These are phyloP conservation scores for Drymodes brunneopygia DNA, from an alignment of 2,113 vertebrate species.

Conservation along the genomic window DNA sequence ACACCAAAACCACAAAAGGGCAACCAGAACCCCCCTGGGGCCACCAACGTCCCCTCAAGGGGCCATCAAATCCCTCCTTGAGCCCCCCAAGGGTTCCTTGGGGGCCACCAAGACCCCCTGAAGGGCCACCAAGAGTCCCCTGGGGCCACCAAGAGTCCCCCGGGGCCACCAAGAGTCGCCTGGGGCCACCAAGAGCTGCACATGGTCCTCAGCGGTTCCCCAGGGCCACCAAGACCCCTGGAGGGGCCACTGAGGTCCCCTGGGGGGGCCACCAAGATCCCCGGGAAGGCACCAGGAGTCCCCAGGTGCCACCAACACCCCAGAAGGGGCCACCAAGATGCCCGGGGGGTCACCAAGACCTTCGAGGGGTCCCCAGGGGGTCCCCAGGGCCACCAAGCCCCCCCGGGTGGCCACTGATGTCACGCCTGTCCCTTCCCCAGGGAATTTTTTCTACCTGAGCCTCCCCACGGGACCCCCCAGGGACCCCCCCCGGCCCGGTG, in stretches of 20 bases:
- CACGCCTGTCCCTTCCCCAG: neutral
- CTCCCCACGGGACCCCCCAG: neutral
- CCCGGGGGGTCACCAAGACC: no score
- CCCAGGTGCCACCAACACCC: neutral
- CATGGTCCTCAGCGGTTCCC: no score
- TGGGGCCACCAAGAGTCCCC: no score
- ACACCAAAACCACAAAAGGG: no score
- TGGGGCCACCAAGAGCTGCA: neutral
- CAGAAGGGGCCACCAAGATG: no score
- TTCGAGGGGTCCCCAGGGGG: neutral
- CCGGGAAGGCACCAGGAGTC: no score
- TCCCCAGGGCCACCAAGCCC: neutral
- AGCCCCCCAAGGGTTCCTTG: no score
- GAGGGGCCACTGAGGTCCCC: neutral
- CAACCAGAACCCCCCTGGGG: no score
- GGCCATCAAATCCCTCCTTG: no score
- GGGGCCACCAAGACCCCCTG: no score
- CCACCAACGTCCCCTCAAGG: no score
- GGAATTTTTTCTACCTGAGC: neutral
- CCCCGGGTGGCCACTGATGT: neutral
- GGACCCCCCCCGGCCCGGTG: neutral
- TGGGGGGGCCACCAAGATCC: neutral
- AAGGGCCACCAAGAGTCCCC: neutral
- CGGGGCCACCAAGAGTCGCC: neutral
- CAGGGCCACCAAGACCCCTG: neutral